Base-by-base conservation (phyloP, 1,140 invertebrate species). In the Drosophila simulans region DNA sequence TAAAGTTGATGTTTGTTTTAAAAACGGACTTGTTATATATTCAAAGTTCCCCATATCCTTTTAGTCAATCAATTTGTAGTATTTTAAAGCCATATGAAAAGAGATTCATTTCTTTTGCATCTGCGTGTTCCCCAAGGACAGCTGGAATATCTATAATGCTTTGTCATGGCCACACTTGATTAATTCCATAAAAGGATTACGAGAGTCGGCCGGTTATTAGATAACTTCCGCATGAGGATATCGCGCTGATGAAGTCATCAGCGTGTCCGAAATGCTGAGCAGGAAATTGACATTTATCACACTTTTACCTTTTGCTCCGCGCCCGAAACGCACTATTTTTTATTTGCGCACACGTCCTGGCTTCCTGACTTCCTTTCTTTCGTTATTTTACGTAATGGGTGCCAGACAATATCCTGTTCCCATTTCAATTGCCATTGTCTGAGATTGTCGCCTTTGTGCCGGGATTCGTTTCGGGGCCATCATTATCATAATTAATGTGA, bases 401-500 rank as follows among this genome's bases (percentile, higher is more conserved):
- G 70, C 58, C 65, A 46, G 46, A 72, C 68, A 77, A 81, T 83
- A 80, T 88, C 66, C 69, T 91, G 90, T 84, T 91, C 89, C 85
- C 89, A 59, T 91, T 91, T 90, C 89, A 89, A 91, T 91, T 91
- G 89, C 89, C 60, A 55, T 77, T 59, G 63, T 60, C 56, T 55
- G 54, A 48, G 58, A 48, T 25, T 37, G 13, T 43, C 10, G 59
- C 68, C 72, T 56, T 57, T 82, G 63, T 60, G 27, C 43, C 56
- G 54, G 60, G 60, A 90, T 84, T 84, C 88, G 88, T 72, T 72
- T 53, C 86, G 73, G 63, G 71, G 63, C 77, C 89, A 91, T 91
- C 89, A 91, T 91, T 91, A 89, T 89, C 89, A 89, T 91, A 91
- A 91, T 91, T 91, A 91, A 91, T 91, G 89, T 89, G 89, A 82